phyloP scores from a whole-genome alignment of 1,140 invertebrate genomes.

The Cotesia glomerata region DNA sequence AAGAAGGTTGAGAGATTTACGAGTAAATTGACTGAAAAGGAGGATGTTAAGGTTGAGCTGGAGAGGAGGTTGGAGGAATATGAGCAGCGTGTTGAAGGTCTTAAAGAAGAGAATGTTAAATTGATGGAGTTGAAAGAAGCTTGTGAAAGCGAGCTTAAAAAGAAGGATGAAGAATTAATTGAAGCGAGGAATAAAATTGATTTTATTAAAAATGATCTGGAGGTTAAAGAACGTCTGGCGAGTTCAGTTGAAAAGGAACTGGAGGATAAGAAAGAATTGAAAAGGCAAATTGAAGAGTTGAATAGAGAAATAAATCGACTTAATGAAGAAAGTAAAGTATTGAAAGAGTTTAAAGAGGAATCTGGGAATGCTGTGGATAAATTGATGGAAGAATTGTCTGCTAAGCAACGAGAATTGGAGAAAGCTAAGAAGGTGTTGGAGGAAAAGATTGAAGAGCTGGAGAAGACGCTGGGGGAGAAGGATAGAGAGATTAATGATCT shows the following conservation, averaged over 20 bases:
- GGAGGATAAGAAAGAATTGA: conserved; percentile 25
- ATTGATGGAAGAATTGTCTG: neutral
- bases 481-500: conserved; percentile 26
- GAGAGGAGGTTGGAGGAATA: conserved; percentile 27
- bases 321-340: conserved; percentile 19
- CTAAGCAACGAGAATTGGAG: neutral
- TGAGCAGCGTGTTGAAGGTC: conserved; percentile 34
- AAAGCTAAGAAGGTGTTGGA: neutral
- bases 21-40: conserved; percentile 15
- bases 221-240: conserved; percentile 26
- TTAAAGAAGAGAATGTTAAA: conserved; percentile 27
- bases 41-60: conserved; percentile 35
- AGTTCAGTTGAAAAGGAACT: too few species aligned
- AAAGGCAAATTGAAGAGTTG: conserved; percentile 25
- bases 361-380: neutral
- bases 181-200: neutral
- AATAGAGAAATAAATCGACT: conserved; percentile 37
- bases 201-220: conserved; percentile 2
- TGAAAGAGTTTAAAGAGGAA: neutral
- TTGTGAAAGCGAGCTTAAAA: neutral
- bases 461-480: conserved; percentile 14
- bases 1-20: neutral
- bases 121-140: neutral
- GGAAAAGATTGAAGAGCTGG: neutral
- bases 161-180: neutral